Evolutionary conservation across 2,888 invertebrate species (phyloP), one percentile per base, ranked within the genome.

Genomic region (Cerastoderma edule): DNA sequence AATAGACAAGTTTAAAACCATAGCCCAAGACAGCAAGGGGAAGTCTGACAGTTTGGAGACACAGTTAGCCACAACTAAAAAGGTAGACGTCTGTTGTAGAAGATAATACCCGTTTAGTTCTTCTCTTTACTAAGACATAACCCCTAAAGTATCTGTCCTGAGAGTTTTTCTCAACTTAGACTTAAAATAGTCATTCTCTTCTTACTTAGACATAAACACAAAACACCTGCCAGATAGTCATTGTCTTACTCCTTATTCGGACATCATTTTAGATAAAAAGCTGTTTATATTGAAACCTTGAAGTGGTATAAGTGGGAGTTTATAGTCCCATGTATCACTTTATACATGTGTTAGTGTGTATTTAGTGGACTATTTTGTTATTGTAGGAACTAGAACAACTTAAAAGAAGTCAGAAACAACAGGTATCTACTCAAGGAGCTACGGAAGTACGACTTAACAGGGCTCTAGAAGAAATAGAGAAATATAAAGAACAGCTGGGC

Each of bases 391-490:
- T 94, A 54, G 94, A 94, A 0, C 89, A 91, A 54, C 74, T 94
- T 65, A 94, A 93, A 78, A 91, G 93, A 71, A 84, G 67, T 22
- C 89, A 94, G 69, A 94, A 94, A 87, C 93, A 91, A 72, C 91
- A 91, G 44, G 89, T 86, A 32, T 85, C 92, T 0, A 92, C 91
- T 67, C 90, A 92, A 46, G 92, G 93, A 64, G 93, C 92, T 27
- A 91, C 92, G 1, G 94, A 94, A 84, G 92, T 94, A 6, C 88
- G 94, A 66, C 86, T 94, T 32, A 94, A 94, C 83, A 90, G 94
- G 79, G 93, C 93, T 1, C 82, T 93, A 24, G 94, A 94, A 84
- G 94, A 95, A 80, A 92, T 92, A 67, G 94, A 94, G 63, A 90
- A 89, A 77, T 90, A 92, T 72, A 93, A 92, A 79, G 86, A 90